phyloP scores from a whole-genome alignment of 1,140 invertebrate species.

The Uloborus diversus region DNA sequence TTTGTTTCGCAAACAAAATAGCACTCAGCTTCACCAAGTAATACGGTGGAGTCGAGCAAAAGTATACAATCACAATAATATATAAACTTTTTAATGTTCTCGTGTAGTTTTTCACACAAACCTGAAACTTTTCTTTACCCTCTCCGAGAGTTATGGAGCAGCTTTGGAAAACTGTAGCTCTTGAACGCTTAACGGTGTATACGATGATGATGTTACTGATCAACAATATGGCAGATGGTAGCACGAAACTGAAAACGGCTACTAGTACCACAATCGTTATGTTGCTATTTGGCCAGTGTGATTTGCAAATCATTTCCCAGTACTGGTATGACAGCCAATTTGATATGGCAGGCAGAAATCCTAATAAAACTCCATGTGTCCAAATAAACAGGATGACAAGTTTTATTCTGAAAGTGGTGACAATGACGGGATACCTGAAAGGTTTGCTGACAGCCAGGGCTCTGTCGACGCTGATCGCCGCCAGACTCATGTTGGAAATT shows the following conservation, averaged over 20 bases:
- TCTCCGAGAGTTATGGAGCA: neutral
- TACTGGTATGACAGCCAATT: neutral
- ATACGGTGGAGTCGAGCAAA: neutral
- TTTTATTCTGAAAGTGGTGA: conserved; percentile 14
- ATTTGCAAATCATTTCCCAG: conserved; percentile 12
- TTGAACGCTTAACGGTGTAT: neutral
- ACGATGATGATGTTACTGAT: conserved; percentile 8
- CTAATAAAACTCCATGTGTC: conserved; percentile 1
- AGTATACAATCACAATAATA: conserved; percentile 7
- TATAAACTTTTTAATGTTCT: conserved; percentile 5
- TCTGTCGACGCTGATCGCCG: conserved; percentile 34
- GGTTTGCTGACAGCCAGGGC: conserved; percentile 29
- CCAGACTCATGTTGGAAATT: conserved; percentile 14
- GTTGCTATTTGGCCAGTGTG: neutral
- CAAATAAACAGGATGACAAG: conserved; percentile 2
- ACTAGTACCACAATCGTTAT: neutral
- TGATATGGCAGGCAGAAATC: neutral
- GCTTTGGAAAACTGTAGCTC: neutral
- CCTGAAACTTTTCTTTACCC: neutral
- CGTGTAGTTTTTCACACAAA: neutral
- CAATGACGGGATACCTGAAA: conserved; percentile 17
- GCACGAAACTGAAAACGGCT: neutral
- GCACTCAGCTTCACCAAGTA: neutral
- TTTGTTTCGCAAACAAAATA: neutral
- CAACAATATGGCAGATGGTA: conserved; percentile 3